These are phyloP conservation scores for Amphimallon solstitiale DNA, from an alignment of 2,888 invertebrate species.

Conservation along the genomic window DNA sequence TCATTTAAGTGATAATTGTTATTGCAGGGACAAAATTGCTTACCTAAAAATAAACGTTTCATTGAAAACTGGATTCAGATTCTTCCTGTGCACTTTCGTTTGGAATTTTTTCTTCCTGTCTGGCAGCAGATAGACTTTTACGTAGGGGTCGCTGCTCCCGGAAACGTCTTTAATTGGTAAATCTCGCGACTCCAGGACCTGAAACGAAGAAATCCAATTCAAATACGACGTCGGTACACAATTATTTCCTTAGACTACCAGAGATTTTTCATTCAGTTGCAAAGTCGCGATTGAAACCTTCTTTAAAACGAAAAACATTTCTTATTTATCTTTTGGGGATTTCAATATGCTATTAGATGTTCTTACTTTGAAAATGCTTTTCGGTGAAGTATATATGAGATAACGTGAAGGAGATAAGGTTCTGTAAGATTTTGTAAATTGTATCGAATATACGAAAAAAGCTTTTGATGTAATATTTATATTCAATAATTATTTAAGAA, in stretches of 20 bases:
- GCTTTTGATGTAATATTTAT: no score
- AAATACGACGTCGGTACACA: background rate
- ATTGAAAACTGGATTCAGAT: constrained; percentile 83
- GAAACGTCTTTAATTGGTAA: constrained; percentile 86
- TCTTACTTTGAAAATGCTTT: no score
- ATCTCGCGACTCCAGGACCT: constrained; percentile 80
- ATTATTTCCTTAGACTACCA: background rate
- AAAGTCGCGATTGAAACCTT: no score
- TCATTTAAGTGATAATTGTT: background rate
- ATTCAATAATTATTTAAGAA: no score
- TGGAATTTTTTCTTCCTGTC: constrained; percentile 88
- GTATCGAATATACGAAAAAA: no score
- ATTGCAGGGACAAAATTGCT: constrained; percentile 43
- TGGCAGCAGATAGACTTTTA: constrained; percentile 85
- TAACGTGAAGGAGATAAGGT: no score
- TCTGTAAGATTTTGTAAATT: no score
- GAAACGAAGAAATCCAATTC: constrained; percentile 38
- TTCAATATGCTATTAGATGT: no score
- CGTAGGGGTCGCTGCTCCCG: constrained; percentile 88
- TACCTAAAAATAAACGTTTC: constrained; percentile 87
- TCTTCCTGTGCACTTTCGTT: constrained; percentile 84
- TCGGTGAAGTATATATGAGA: no score
- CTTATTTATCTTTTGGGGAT: no score
- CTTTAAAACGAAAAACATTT: no score
- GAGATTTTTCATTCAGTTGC: no score